A percentile compares a stretch with the other conserved stretches of the same genome.
Evolutionary conservation across 2,113 vertebrate species (phyloP).

Genomic region (Zingel zingel): DNA sequence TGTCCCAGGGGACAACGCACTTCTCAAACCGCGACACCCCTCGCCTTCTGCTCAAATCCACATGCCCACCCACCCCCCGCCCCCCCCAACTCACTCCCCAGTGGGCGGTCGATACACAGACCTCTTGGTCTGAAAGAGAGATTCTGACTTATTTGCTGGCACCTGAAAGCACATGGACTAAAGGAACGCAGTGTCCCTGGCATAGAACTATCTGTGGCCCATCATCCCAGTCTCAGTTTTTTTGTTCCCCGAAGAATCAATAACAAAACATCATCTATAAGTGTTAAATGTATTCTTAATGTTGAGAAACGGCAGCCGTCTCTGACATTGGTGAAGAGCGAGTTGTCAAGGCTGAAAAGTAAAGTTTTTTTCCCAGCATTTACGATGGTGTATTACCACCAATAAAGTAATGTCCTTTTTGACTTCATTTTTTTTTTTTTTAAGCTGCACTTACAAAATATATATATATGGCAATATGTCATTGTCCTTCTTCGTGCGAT

Average conservation of each 20-base stretch:
- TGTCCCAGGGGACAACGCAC: conserved; percentile 44
- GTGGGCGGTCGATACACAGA: conserved; percentile 42
- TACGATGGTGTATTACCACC: not conserved
- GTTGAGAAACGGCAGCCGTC: not conserved
- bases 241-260: not conserved
- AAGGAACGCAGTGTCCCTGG: not conserved
- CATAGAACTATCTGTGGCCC: not conserved
- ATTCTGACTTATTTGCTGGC: conserved; percentile 40
- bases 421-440: not conserved
- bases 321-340: not conserved
- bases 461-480: too few relatives aligned
- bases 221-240: not conserved
- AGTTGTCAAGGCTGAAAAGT: not conserved
- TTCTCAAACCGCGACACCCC: conserved; percentile 7
- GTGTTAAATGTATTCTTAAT: not conserved
- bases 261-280: not conserved
- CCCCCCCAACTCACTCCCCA: not conserved
- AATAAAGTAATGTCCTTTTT: not conserved
- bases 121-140: conserved; percentile 37
- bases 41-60: conserved; percentile 15
- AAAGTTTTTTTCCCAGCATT: not conserved
- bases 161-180: conserved; percentile 19
- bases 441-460: not conserved
- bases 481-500: too few relatives aligned
- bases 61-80: not conserved